Evolutionary conservation across 1,140 invertebrate genomes (phyloP).

Genomic region (Tyrophagus putrescentiae): DNA sequence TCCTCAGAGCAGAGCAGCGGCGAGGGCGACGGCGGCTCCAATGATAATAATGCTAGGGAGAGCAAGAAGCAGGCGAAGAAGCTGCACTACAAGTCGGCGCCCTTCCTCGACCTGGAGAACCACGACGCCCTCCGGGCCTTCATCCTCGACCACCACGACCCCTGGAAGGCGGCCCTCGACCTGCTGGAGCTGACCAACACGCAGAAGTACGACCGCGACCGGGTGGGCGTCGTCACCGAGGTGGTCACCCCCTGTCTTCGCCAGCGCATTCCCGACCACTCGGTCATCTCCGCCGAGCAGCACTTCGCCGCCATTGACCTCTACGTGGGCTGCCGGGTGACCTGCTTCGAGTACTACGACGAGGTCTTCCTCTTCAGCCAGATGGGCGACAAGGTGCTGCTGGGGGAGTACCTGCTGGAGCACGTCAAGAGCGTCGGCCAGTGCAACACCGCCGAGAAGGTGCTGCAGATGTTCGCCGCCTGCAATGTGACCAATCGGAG

Average conservation of each 20-base stretch:
- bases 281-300: neutral
- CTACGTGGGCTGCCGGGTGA: neutral
- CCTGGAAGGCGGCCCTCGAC: neutral
- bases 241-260: neutral
- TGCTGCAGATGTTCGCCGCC: neutral
- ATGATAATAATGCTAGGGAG: neutral
- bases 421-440: neutral
- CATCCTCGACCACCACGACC: neutral
- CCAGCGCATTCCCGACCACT: neutral
- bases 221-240: neutral
- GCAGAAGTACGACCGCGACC: neutral
- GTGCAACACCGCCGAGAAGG: neutral
- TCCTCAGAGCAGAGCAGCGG: too few species aligned
- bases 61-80: slow-evolving; percentile 7
- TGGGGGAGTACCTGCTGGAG: neutral
- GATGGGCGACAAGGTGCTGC: neutral
- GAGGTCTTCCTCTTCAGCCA: neutral
- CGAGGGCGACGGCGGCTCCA: neutral
- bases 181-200: neutral
- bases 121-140: neutral
- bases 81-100: neutral
- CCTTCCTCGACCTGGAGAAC: neutral
- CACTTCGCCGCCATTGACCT: neutral
- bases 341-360: neutral
- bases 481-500: neutral